Conservation (phyloP, 2,888 invertebrate species). For the Amblyjoppa fuscipennis region DNA sequence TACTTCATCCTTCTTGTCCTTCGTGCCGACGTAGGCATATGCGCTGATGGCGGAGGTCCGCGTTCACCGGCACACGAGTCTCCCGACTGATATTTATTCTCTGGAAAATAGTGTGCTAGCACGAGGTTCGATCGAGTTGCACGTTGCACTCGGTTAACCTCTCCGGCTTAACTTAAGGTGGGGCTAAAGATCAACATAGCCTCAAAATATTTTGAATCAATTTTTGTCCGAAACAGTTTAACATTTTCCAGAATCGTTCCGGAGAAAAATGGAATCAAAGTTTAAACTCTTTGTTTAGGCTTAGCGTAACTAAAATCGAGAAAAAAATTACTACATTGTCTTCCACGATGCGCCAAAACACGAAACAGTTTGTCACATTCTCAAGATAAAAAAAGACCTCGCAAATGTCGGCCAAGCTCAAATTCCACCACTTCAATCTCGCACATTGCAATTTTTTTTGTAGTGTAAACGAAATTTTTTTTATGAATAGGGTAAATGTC, state of each 20-base stretch:
- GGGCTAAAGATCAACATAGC: too few relatives aligned
- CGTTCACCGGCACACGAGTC: background rate
- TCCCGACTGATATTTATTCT: slow-evolving; percentile 18
- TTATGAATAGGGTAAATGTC: too few relatives aligned
- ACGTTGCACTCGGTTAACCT: background rate
- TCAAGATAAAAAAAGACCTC: background rate
- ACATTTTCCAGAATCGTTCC: too few relatives aligned
- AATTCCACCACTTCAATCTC: background rate
- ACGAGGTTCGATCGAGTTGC: background rate
- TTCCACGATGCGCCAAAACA: background rate
- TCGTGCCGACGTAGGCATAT: slow-evolving; percentile 59
- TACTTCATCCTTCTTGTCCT: slow-evolving; percentile 78
- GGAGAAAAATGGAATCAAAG: too few relatives aligned
- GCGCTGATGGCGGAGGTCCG: slow-evolving; percentile 27
- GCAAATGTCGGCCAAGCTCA: background rate
- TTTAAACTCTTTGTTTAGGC: too few relatives aligned
- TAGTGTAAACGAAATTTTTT: too few relatives aligned
- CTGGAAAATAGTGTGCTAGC: slow-evolving; percentile 7
- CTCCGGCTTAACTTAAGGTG: background rate
- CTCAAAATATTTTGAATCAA: too few relatives aligned
- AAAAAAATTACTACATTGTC: background rate
- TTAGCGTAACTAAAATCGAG: too few relatives aligned
- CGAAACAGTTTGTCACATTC: background rate
- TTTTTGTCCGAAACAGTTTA: too few relatives aligned
- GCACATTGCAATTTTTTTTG: too few relatives aligned